A percentile compares a stretch with the other conserved stretches of the same genome.
These are phyloP conservation scores for Neodontobutis hainanensis DNA, from an alignment of 2,113 vertebrate genomes.

Conservation along the genomic window DNA sequence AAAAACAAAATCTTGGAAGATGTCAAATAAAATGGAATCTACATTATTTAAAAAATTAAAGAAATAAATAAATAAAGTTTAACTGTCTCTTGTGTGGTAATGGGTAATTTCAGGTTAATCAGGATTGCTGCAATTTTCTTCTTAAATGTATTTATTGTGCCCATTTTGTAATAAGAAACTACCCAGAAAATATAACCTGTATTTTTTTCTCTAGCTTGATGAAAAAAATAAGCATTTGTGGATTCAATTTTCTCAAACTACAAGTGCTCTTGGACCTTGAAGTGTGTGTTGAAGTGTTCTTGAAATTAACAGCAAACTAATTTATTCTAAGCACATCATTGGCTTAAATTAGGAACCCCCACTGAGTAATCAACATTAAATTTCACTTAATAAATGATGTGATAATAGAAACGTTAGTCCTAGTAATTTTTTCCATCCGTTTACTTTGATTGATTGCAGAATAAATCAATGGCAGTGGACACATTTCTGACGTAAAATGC, in stretches of 20 bases:
- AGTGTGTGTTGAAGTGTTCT: neutral
- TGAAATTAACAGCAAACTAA: constrained; percentile 2
- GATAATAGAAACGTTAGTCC: neutral
- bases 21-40: no score
- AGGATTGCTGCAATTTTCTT: no score
- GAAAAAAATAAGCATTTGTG: neutral
- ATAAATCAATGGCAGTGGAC: neutral
- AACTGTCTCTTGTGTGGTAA: no score
- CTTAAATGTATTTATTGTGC: no score
- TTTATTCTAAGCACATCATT: neutral
- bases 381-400: neutral
- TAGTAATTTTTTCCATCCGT: no score
- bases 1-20: no score
- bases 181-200: no score
- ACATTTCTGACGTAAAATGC: constrained; percentile 7
- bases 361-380: constrained; percentile 9
- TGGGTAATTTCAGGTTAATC: no score
- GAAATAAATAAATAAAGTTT: no score
- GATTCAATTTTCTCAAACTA: neutral
- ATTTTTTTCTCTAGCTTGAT: neutral
- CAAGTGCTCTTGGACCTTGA: neutral
- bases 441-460: neutral
- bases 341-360: neutral
- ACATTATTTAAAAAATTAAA: no score
- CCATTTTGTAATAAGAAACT: no score